Percentiles rank a stretch among this genome's conserved stretches.
Evolutionary conservation across 2,797 vertebrate genomes (phyloP).

Genomic region (Hypotaenidia philippensis): DNA sequence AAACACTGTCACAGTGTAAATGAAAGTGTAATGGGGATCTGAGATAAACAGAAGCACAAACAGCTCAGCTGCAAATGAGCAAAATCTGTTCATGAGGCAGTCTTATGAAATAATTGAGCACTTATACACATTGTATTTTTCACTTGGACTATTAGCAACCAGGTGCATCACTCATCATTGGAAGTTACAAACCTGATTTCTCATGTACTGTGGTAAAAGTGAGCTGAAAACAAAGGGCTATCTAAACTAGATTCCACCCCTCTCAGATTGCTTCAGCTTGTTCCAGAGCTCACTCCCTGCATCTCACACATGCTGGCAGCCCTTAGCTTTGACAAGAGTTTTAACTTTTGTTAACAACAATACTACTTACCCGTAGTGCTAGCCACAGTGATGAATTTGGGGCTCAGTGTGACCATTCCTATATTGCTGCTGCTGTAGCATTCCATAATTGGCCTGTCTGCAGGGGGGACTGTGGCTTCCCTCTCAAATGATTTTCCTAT

Average conservation of each 20-base stretch:
- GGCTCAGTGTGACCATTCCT: background rate
- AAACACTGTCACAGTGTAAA: conserved; percentile 64
- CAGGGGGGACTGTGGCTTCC: background rate
- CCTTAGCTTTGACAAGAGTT: conserved; percentile 10
- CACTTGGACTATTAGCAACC: background rate
- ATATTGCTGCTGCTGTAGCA: background rate
- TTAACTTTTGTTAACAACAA: background rate
- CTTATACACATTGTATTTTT: conserved; percentile 8
- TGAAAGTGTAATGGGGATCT: conserved; percentile 56
- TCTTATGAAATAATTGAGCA: conserved; percentile 45
- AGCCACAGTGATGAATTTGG: background rate
- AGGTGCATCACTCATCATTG: background rate
- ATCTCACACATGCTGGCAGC: background rate
- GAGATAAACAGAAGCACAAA: conserved; percentile 66
- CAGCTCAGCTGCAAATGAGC: conserved; percentile 62
- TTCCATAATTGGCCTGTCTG: conserved; percentile 20
- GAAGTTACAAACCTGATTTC: background rate
- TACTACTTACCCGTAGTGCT: background rate
- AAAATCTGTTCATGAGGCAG: conserved; percentile 59
- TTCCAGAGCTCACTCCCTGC: background rate
- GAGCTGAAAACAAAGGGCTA: background rate
- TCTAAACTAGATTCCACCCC: background rate
- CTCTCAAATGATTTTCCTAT: conserved; percentile 23
- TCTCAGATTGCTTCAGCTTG: background rate
- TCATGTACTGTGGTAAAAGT: background rate